These are phyloP conservation scores for Sterrhoptilus dennistouni DNA, from an alignment of 2,113 vertebrate species.

Conservation along the genomic window DNA sequence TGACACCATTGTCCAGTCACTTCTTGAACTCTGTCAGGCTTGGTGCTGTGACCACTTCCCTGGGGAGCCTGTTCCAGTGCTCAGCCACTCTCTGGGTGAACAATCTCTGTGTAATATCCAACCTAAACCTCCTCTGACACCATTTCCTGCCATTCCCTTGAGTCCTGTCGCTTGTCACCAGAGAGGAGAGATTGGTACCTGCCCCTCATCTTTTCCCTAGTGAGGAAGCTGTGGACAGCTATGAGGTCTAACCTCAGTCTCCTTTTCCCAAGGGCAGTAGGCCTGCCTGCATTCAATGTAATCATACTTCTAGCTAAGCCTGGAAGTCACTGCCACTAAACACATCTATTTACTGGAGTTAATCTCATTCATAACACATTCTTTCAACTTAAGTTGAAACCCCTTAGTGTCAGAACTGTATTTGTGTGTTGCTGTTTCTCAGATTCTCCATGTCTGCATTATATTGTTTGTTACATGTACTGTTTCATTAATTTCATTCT, in stretches of 20 bases:
- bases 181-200: background rate
- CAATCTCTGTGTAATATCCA: background rate
- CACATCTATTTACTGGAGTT: background rate
- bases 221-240: background rate
- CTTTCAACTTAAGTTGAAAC: background rate
- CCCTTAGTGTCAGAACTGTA: background rate
- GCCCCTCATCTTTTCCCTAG: background rate
- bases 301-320: background rate
- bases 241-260: background rate
- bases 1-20: rapidly evolving
- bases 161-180: background rate
- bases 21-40: background rate
- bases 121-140: background rate
- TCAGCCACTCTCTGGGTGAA: background rate
- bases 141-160: background rate
- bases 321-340: background rate
- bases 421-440: background rate
- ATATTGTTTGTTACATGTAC: background rate
- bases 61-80: background rate
- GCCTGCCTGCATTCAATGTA: background rate
- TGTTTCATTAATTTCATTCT: background rate
- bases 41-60: background rate
- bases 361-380: background rate
- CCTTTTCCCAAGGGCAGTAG: background rate
- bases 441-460: background rate